Conservation (phyloP, 2,113 vertebrate genomes). For the Zeus faber region DNA sequence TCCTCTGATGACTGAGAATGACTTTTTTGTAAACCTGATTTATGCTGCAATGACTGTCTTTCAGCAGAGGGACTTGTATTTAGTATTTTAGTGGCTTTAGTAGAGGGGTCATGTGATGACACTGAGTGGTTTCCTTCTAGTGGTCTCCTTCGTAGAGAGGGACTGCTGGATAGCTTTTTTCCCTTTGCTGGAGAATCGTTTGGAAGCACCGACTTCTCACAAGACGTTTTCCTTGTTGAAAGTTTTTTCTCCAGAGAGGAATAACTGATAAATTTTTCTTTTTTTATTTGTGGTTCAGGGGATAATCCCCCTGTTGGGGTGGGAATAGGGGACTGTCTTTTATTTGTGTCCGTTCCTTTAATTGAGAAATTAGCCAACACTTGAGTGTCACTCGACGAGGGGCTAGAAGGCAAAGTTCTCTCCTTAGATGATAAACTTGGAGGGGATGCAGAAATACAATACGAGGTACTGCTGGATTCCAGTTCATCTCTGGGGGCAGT, state of each 20-base stretch:
- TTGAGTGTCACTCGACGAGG: conserved; percentile 44
- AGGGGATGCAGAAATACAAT: conserved; percentile 35
- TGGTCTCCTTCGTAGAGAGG: neutral
- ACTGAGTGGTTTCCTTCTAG: conserved; percentile 16
- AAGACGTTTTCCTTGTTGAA: conserved; percentile 1
- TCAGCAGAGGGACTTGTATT: conserved; percentile 21
- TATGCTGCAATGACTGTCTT: conserved; percentile 21
- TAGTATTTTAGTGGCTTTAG: conserved; percentile 12
- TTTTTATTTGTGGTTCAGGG: conserved; percentile 38
- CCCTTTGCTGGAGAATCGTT: neutral
- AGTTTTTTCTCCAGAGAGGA: conserved; percentile 26
- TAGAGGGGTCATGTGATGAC: neutral
- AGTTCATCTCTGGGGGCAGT: conserved; percentile 7
- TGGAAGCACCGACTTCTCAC: neutral
- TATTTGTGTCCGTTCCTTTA: conserved; percentile 3
- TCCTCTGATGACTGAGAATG: conserved; percentile 61
- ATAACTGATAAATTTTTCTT: conserved; percentile 35
- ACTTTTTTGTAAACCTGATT: conserved; percentile 28
- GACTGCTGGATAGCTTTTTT: conserved; percentile 15
- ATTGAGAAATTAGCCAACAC: conserved; percentile 9
- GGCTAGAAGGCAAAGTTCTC: conserved; percentile 29
- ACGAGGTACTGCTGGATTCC: conserved; percentile 6
- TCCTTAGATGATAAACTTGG: conserved; percentile 45
- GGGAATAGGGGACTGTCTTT: neutral
- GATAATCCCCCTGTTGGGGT: conserved; percentile 22